Evolutionary conservation across 2,113 vertebrate species (phyloP).

Genomic region (Chaenogobius annularis): DNA sequence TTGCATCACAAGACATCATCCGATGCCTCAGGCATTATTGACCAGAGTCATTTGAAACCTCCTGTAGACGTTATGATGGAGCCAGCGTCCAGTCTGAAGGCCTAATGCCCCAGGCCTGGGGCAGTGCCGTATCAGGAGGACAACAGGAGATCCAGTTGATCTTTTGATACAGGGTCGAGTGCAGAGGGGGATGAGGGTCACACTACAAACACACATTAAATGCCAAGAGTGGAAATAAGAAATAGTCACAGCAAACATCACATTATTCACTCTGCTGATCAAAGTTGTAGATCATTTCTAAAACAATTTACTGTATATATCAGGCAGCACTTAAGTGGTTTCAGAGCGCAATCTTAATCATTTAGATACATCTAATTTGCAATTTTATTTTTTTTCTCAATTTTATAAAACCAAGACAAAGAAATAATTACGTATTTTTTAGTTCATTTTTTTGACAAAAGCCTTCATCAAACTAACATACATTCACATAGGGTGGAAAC

Average conservation of each 20-base stretch:
- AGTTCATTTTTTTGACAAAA: too few relatives aligned
- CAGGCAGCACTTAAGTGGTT: not conserved
- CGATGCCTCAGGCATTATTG: not conserved
- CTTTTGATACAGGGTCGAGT: constrained; percentile 32
- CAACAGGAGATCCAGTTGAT: constrained; percentile 47
- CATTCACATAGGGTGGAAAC: too few relatives aligned
- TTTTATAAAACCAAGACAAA: too few relatives aligned
- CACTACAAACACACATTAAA: constrained; percentile 7
- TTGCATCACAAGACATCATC: not conserved
- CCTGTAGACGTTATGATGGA: constrained; percentile 39
- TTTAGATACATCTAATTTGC: not conserved
- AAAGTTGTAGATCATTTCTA: not conserved
- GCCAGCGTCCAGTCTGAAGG: constrained; percentile 42
- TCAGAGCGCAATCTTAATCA: not conserved
- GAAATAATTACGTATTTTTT: too few relatives aligned
- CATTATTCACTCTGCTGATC: not conserved
- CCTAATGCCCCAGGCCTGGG: constrained; percentile 22
- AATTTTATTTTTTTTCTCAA: too few relatives aligned
- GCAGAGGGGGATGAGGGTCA: constrained; percentile 38
- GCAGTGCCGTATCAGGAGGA: not conserved
- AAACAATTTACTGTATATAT: not conserved
- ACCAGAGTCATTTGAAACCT: constrained; percentile 36
- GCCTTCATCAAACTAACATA: too few relatives aligned
- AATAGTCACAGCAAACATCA: constrained; percentile 4
- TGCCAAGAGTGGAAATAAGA: constrained; percentile 5